These are phyloP conservation scores for Macrosoma leucophasiata DNA, from an alignment of 2,888 invertebrate species.

Conservation along the genomic window DNA sequence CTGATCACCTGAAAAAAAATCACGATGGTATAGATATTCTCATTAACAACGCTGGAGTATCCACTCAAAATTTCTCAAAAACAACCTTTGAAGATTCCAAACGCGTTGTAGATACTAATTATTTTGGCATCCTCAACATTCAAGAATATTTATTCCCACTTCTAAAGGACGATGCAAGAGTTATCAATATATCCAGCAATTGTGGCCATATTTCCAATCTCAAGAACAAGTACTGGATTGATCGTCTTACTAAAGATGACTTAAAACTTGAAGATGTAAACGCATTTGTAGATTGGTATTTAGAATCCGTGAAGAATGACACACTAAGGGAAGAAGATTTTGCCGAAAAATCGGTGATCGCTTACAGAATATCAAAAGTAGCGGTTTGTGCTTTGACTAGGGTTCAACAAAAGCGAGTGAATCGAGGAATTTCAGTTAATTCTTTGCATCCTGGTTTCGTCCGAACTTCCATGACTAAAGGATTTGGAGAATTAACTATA, in stretches of 20 bases:
- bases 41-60: slow-evolving; percentile 35
- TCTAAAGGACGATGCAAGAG: slow-evolving; percentile 29
- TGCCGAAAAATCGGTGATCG: slow-evolving; percentile 17
- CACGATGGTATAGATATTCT: slow-evolving; percentile 35
- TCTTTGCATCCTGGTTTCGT: slow-evolving; percentile 32
- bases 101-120: slow-evolving; percentile 31
- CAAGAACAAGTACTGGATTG: slow-evolving; percentile 28
- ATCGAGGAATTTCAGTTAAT: slow-evolving; percentile 28
- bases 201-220: slow-evolving; percentile 32
- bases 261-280: slow-evolving; percentile 25
- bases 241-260: slow-evolving; percentile 26
- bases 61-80: slow-evolving; percentile 18
- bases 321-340: slow-evolving; percentile 27
- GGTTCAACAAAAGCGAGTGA: slow-evolving; percentile 26
- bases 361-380: slow-evolving; percentile 30
- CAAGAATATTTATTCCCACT: slow-evolving; percentile 30
- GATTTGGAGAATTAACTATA: slow-evolving; percentile 22
- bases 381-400: slow-evolving; percentile 29
- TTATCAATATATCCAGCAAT: slow-evolving; percentile 31
- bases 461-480: slow-evolving; percentile 28
- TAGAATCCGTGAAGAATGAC: slow-evolving; percentile 26
- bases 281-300: slow-evolving; percentile 29
- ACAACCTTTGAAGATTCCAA: slow-evolving; percentile 29
- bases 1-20: slow-evolving; percentile 27
- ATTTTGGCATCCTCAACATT: slow-evolving; percentile 27